Conservation (phyloP, 2,888 invertebrate genomes). For the Hydraecia micacea region DNA sequence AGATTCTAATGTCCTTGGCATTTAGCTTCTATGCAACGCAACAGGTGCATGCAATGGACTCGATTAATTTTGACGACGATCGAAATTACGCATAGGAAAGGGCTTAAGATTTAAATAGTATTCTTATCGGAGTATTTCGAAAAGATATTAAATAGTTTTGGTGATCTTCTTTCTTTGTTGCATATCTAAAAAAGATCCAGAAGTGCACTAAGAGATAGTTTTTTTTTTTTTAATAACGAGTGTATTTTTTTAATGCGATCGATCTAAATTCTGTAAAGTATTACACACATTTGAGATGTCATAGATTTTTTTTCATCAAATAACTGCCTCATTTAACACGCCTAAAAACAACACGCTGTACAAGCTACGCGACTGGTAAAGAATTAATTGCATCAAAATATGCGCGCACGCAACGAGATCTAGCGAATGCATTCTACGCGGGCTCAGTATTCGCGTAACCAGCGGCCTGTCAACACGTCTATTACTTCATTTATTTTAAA, state of each 20-base stretch:
- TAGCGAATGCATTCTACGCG: constrained; percentile 51
- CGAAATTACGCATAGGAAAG: neutral
- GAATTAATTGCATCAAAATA: constrained; percentile 65
- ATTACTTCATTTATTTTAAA: neutral
- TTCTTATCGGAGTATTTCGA: neutral
- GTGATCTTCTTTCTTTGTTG: neutral
- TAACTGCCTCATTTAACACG: neutral
- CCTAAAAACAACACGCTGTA: constrained; percentile 61
- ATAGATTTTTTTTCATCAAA: neutral
- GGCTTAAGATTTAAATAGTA: neutral
- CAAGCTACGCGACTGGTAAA: constrained; percentile 23
- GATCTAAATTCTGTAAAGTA: neutral
- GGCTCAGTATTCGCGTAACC: constrained; percentile 51
- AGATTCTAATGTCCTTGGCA: constrained; percentile 15
- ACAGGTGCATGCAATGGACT: neutral
- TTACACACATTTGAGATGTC: too few relatives aligned
- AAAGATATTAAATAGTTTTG: neutral
- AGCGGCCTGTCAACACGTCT: constrained; percentile 32
- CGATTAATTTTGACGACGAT: neutral
- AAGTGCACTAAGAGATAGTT: neutral
- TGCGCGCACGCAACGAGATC: constrained; percentile 63
- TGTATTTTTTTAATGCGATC: neutral
- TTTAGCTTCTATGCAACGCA: constrained; percentile 22
- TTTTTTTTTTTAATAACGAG: too few relatives aligned
- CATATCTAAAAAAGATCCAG: neutral